Conservation (phyloP, 2,797 vertebrate genomes). For the Phrynocephalus vlangalii region DNA sequence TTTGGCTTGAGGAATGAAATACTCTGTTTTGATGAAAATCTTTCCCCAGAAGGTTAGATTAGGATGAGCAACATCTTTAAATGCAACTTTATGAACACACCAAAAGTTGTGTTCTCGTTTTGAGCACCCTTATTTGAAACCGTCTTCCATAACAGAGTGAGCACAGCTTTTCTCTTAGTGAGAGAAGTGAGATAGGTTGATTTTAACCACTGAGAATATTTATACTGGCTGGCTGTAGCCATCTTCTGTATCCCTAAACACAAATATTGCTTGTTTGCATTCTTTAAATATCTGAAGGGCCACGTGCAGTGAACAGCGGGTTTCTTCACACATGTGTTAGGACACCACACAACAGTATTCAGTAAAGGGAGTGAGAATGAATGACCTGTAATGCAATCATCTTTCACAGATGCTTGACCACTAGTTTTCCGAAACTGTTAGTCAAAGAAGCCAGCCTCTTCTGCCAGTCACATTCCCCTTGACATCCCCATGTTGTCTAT, state of each 20-base stretch:
- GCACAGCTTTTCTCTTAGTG: not conserved
- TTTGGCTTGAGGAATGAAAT: not conserved
- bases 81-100: not conserved
- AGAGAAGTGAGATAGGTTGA: not conserved
- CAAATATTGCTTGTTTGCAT: constrained; percentile 32
- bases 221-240: not conserved
- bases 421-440: not conserved
- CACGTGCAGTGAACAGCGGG: constrained; percentile 3
- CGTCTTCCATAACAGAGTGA: not conserved
- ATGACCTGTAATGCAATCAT: not conserved
- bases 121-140: not conserved
- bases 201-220: constrained; percentile 4
- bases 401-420: not conserved
- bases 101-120: not conserved
- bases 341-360: constrained; percentile 2
- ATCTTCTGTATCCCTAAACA: not conserved
- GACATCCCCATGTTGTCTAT: not conserved
- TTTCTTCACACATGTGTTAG: not conserved
- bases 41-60: not conserved
- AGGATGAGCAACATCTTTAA: not conserved
- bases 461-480: not conserved
- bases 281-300: constrained; percentile 29
- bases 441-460: not conserved
- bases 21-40: not conserved
- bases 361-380: not conserved